Evolutionary conservation across 2,797 vertebrate genomes (phyloP).

Genomic region (Cetoscarus ocellatus): DNA sequence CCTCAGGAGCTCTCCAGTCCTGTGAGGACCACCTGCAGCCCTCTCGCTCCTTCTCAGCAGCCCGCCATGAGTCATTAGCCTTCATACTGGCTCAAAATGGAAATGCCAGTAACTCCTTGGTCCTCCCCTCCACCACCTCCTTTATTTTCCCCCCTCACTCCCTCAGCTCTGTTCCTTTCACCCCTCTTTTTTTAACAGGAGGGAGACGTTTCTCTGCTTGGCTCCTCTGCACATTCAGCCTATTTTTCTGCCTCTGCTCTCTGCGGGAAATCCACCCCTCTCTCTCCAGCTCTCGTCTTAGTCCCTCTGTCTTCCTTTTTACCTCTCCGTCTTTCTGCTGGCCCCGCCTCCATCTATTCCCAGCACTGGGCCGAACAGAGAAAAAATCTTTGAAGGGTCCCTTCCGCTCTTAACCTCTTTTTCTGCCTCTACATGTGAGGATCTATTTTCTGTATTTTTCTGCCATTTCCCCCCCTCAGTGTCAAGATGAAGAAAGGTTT

Average conservation of each 20-base stretch:
- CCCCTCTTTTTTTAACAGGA: constrained; percentile 36
- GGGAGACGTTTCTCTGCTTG: constrained; percentile 46
- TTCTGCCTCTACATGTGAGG: constrained; percentile 45
- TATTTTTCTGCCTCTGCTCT: constrained; percentile 56
- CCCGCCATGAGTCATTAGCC: constrained; percentile 69
- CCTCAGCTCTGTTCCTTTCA: constrained; percentile 37
- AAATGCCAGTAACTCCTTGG: constrained; percentile 63
- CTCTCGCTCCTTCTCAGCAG: constrained; percentile 56
- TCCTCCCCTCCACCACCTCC: constrained; percentile 26
- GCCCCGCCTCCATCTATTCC: constrained; percentile 24
- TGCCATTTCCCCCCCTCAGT: constrained; percentile 41
- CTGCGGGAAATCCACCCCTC: constrained; percentile 43
- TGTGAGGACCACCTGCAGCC: constrained; percentile 73
- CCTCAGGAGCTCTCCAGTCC: constrained; percentile 59
- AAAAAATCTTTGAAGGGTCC: constrained; percentile 55
- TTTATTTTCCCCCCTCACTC: constrained; percentile 21
- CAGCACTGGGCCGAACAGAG: constrained; percentile 28
- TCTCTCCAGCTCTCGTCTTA: constrained; percentile 30
- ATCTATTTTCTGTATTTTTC: constrained; percentile 57
- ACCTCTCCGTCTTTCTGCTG: constrained; percentile 2
- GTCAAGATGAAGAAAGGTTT: constrained; percentile 32
- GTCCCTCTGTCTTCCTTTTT: constrained; percentile 40
- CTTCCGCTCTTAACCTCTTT: constrained; percentile 53
- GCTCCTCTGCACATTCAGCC: constrained; percentile 53
- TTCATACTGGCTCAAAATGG: constrained; percentile 58